Evolutionary conservation across 2,113 vertebrate genomes (phyloP), one percentile per base, ranked within the genome.

Genomic region (Cyanoramphus novaezelandiae): DNA sequence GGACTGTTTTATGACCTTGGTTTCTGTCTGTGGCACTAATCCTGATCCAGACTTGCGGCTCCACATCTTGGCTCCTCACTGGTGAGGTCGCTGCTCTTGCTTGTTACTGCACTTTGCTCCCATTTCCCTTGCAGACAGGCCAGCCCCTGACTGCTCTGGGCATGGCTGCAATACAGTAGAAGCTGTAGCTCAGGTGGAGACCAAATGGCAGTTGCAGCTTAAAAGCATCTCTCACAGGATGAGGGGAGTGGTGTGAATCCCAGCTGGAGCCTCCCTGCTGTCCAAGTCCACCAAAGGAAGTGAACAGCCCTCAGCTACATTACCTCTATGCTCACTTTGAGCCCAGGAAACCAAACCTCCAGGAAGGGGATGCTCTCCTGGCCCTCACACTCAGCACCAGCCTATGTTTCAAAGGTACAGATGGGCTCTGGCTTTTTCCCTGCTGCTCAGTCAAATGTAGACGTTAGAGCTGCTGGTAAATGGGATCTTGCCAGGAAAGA

Each of bases 171-270:
- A 31, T 25, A 9, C 15, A 59, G 77, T 64, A 53, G 25, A 41
- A 92, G 60, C 65, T 49, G 64, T 2, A 84, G 52, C 70, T 91
- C 87, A 76, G 29, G 11, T 55, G 8, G 59, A 52, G 16, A 25
- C 16, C 68, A 86, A 57, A 92, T 11, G 41, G 28, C 10, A 47
- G 25, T 49, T 27, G 16, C 3, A 24, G 17, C 49, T 80, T 47
- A 17, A 68, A 88, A 85, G 16, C 19, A 50, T 37, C 57, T 52
- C 67, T 63, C 52, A n/a, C 20, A 55, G 70, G 31, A 71, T 82
- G 35, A 57, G 18, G 4, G 28, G 28, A 88, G 18, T 0, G 0
- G n/a, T 27, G 15, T 3, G 17, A 75, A 37, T 23, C 59, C 60
- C 81, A 75, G n/a, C 44, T 46, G 47, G 46, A 21, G 24, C 53